These are phyloP conservation scores for Zhuqinia jingwanae DNA, from an alignment of 2,888 invertebrate species.

Conservation along the genomic window DNA sequence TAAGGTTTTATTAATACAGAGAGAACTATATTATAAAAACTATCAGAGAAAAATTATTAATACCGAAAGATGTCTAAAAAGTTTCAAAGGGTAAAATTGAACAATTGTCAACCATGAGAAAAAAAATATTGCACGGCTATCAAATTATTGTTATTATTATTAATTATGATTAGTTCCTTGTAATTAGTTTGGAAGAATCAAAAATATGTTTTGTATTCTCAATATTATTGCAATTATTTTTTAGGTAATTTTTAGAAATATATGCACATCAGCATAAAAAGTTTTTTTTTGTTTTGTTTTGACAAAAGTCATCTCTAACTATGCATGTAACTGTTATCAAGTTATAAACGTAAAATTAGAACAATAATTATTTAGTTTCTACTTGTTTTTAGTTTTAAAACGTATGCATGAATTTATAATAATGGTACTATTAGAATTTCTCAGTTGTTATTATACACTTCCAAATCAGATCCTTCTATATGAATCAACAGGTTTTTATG, in stretches of 20 bases:
- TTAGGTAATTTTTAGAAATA: neutral
- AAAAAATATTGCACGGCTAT: neutral
- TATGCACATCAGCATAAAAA: too few species aligned
- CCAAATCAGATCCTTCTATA: neutral
- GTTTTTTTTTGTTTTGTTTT: too few species aligned
- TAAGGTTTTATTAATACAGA: conserved; percentile 63
- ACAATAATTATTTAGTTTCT: neutral
- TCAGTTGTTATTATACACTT: neutral
- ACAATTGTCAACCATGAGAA: conserved; percentile 30
- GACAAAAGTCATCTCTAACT: conserved; percentile 28
- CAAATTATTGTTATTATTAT: neutral
- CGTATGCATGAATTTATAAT: neutral
- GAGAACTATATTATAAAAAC: conserved; percentile 33
- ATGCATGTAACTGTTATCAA: conserved; percentile 37
- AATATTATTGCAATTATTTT: neutral
- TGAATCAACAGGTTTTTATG: neutral
- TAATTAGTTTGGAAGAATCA: neutral
- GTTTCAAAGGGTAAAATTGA: conserved; percentile 42
- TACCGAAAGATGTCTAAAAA: conserved; percentile 12
- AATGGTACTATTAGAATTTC: conserved; percentile 1
- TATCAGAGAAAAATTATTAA: conserved; percentile 21
- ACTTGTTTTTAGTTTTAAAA: neutral
- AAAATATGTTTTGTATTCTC: neutral
- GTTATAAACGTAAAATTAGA: neutral
- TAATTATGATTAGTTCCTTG: neutral